phyloP scores from a whole-genome alignment of 2,113 vertebrate genomes.

The Rhinolophus sinicus region DNA sequence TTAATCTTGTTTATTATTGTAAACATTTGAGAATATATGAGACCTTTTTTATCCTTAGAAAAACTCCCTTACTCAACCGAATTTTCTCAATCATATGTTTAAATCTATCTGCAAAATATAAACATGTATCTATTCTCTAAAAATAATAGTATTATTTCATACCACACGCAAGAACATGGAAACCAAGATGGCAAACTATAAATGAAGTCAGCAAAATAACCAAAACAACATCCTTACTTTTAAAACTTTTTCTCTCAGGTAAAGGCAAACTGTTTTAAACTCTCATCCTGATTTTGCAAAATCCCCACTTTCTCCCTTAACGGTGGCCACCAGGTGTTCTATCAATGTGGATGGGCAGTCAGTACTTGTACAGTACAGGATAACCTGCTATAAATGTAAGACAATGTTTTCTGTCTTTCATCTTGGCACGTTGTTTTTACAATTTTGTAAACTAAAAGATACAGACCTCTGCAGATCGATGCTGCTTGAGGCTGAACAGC shows the following conservation, averaged over 20 bases:
- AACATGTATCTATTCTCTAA: neutral
- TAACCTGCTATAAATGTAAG: slow-evolving; percentile 34
- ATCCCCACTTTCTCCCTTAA: neutral
- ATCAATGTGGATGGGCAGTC: neutral
- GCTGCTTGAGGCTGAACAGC: slow-evolving; percentile 47
- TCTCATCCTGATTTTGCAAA: neutral
- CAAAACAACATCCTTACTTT: neutral
- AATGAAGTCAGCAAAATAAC: slow-evolving; percentile 25
- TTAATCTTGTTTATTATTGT: neutral
- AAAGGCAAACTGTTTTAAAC: slow-evolving; percentile 25
- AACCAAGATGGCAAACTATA: neutral
- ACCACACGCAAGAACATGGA: neutral
- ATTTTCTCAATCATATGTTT: neutral
- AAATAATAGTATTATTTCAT: neutral
- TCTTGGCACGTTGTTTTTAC: slow-evolving; percentile 73
- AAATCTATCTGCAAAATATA: neutral
- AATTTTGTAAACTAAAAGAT: slow-evolving; percentile 74
- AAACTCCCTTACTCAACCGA: neutral
- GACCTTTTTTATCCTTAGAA: neutral
- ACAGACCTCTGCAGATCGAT: slow-evolving; percentile 66
- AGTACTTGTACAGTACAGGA: neutral
- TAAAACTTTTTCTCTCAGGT: neutral
- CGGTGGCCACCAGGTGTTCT: slow-evolving; percentile 2
- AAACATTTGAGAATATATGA: neutral
- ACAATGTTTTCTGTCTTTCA: slow-evolving; percentile 59